Percentiles rank a stretch among this genome's conserved stretches.
These are phyloP conservation scores for Vulpes ferrilata DNA, from an alignment of 2,113 vertebrate species.

Conservation along the genomic window DNA sequence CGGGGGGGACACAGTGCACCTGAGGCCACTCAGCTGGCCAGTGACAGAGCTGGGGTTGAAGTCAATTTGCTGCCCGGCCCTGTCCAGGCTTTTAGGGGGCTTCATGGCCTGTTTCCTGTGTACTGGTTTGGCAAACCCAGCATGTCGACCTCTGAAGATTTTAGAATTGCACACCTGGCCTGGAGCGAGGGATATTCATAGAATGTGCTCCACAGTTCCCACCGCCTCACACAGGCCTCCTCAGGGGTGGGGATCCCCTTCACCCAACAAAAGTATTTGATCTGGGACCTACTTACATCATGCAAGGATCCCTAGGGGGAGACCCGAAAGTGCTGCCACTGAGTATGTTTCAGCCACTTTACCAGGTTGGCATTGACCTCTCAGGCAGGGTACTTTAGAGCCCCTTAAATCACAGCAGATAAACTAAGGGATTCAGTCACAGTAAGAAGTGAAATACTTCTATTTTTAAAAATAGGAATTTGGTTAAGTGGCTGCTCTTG, in stretches of 20 bases:
- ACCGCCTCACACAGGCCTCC: fast-evolving
- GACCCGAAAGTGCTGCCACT: not conserved
- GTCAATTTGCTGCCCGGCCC: not conserved
- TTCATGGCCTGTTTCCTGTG: not conserved
- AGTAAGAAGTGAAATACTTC: not conserved
- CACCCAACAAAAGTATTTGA: not conserved
- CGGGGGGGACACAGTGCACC: not conserved
- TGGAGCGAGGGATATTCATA: not conserved
- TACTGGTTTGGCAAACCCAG: too few relatives aligned
- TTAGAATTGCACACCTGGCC: not conserved
- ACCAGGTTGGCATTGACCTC: not conserved
- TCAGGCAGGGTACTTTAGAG: not conserved
- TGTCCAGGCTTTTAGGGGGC: not conserved
- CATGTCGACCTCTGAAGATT: not conserved
- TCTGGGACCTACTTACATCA: not conserved
- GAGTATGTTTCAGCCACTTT: not conserved
- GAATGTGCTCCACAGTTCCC: not conserved
- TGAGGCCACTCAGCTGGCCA: not conserved
- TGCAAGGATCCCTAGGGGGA: not conserved
- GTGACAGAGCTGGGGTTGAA: not conserved
- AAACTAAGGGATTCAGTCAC: not conserved
- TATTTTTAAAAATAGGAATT: not conserved
- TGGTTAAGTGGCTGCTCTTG: not conserved
- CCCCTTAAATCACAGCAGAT: not conserved
- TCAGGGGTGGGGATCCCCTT: not conserved